Conservation (phyloP, 2,113 vertebrate genomes). For the Acanthochromis polyacanthus region DNA sequence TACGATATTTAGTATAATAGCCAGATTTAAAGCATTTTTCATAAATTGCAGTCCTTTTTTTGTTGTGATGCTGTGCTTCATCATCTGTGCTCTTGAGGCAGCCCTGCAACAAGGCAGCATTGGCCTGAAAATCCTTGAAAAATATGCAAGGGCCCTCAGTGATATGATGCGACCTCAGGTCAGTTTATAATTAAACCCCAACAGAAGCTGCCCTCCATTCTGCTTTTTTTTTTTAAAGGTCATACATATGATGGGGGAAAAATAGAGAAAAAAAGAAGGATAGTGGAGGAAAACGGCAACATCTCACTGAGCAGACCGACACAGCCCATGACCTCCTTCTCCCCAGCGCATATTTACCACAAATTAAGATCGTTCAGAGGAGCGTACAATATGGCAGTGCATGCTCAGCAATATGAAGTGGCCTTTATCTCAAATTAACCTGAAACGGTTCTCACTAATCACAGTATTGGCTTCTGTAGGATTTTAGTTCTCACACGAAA, state of each 20-base stretch:
- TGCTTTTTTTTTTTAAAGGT: slow-evolving; percentile 66
- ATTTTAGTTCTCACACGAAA: background rate
- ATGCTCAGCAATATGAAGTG: slow-evolving; percentile 9
- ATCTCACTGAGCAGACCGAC: slow-evolving; percentile 44
- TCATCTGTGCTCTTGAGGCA: slow-evolving; percentile 26
- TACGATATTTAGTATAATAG: background rate
- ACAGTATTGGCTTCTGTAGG: background rate
- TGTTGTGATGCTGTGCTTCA: slow-evolving; percentile 12
- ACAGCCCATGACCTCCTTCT: slow-evolving; percentile 43
- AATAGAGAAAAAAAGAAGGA: background rate
- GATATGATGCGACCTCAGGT: slow-evolving; percentile 62
- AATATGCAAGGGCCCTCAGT: slow-evolving; percentile 50
- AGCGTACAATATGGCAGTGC: slow-evolving; percentile 6
- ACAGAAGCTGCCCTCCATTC: slow-evolving; percentile 61
- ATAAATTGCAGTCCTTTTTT: background rate
- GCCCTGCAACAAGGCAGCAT: slow-evolving; percentile 17
- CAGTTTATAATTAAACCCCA: slow-evolving; percentile 73
- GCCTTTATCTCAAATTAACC: slow-evolving; percentile 20
- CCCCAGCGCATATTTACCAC: slow-evolving; percentile 47
- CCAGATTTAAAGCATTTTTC: background rate
- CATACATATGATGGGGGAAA: slow-evolving; percentile 30
- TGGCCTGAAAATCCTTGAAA: slow-evolving; percentile 56
- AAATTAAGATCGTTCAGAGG: slow-evolving; percentile 44
- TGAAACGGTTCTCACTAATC: slow-evolving; percentile 18
- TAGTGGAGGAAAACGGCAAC: slow-evolving; percentile 18